A percentile compares a stretch with the other conserved stretches of the same genome.
Evolutionary conservation across 2,113 vertebrate genomes (phyloP).

Genomic region (Rhinopomastus cyanomelas): DNA sequence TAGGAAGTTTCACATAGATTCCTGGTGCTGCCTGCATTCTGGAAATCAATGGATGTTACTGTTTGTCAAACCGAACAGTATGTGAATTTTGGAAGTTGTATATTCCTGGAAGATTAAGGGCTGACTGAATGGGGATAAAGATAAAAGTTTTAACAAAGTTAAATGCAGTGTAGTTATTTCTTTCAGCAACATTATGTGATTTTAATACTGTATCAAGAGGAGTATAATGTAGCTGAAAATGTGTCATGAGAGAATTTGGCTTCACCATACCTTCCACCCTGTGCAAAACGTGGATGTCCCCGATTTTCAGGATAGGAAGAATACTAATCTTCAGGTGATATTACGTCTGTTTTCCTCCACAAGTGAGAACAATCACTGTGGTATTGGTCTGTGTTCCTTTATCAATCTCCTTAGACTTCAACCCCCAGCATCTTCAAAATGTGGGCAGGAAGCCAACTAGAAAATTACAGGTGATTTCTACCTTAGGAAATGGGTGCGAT

Average conservation of each 20-base stretch:
- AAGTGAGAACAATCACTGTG: not conserved
- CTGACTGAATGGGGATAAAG: not conserved
- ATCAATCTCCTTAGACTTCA: not conserved
- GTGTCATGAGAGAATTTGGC: not conserved
- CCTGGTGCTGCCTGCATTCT: not conserved
- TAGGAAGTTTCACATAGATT: not conserved
- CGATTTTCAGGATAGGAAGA: not conserved
- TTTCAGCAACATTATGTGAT: not conserved
- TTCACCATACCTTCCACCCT: not conserved
- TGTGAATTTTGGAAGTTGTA: not conserved
- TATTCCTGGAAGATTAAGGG: not conserved
- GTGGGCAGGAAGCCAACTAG: not conserved
- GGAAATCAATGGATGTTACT: not conserved
- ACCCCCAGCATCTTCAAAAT: not conserved
- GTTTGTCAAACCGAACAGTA: not conserved
- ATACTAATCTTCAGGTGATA: not conserved
- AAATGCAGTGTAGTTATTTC: not conserved
- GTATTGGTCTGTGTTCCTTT: not conserved
- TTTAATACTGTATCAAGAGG: not conserved
- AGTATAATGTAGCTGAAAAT: not conserved
- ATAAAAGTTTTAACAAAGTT: not conserved
- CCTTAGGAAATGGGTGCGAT: not conserved
- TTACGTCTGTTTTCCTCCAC: not conserved
- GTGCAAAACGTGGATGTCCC: not conserved
- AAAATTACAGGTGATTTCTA: not conserved